phyloP scores from a whole-genome alignment of 2,888 invertebrate species.

The Tromatobia lineatoria region DNA sequence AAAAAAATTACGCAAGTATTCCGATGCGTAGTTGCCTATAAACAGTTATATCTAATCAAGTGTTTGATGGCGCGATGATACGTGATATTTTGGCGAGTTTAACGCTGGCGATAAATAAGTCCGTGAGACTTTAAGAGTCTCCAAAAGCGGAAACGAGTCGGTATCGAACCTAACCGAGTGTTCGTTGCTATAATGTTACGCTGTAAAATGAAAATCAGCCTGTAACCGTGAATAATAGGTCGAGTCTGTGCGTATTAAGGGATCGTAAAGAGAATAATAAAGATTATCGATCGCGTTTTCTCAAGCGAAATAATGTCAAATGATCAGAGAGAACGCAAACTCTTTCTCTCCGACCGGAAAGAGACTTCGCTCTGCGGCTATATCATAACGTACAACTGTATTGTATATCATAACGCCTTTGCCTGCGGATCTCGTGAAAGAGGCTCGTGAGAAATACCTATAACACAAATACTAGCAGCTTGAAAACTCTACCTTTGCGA shows the following conservation, averaged over 20 bases:
- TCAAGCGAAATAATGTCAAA: neutral
- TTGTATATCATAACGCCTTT: constrained; percentile 7
- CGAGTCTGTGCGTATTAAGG: neutral
- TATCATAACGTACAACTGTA: neutral
- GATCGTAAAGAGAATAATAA: constrained; percentile 5
- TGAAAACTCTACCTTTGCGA: constrained; percentile 58
- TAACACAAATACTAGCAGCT: constrained; percentile 31
- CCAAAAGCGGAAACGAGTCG: neutral
- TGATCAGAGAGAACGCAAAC: neutral
- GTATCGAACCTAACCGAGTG: neutral
- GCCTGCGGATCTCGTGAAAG: constrained; percentile 37
- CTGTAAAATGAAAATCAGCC: neutral
- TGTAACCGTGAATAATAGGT: constrained; percentile 1
- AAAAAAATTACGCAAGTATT: neutral
- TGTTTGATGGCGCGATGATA: neutral
- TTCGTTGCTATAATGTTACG: neutral
- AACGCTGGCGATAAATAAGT: neutral
- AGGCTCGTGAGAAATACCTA: constrained; percentile 59
- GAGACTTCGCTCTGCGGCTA: neutral
- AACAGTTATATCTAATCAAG: constrained; percentile 12
- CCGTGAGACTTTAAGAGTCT: neutral
- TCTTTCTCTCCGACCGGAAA: constrained; percentile 14
- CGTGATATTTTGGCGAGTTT: neutral
- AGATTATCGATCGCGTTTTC: constrained; percentile 5
- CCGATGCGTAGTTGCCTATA: neutral